These are phyloP conservation scores for Morus bassanus DNA, from an alignment of 2,797 vertebrate genomes.

Conservation along the genomic window DNA sequence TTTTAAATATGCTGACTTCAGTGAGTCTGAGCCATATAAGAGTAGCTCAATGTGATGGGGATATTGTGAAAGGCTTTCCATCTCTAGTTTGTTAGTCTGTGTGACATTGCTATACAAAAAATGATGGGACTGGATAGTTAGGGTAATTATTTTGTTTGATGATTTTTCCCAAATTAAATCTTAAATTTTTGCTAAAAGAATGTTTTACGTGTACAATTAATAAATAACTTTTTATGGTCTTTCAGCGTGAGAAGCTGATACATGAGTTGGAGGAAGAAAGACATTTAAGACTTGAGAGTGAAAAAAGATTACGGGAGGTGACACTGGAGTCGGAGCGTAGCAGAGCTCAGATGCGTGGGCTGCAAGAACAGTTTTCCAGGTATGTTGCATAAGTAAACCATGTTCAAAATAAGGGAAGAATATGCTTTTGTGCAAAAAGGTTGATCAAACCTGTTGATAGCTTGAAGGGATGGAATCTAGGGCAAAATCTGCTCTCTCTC, in stretches of 20 bases:
- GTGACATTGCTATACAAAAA: neutral
- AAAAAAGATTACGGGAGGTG: constrained; percentile 86
- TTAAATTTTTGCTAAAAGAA: neutral
- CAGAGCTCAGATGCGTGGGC: constrained; percentile 85
- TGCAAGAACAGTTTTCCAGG: constrained; percentile 91
- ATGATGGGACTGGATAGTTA: neutral
- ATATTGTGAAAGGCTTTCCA: neutral
- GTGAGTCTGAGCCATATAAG: neutral
- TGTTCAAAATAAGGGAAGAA: neutral
- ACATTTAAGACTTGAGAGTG: constrained; percentile 87
- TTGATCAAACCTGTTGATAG: neutral
- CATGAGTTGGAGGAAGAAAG: constrained; percentile 92
- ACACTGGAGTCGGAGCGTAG: constrained; percentile 85
- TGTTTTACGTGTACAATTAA: neutral
- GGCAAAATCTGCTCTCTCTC: neutral
- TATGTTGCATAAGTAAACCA: constrained; percentile 32
- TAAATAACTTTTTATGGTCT: neutral
- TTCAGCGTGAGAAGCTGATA: constrained; percentile 92
- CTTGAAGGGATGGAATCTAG: neutral
- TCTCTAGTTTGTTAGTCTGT: neutral
- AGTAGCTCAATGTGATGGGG: neutral
- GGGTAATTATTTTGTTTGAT: neutral
- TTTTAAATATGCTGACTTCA: neutral
- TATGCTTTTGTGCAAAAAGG: neutral
- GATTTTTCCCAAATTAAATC: neutral